Base-by-base conservation (phyloP, 2,888 invertebrate genomes). In the Rhopalosiphum nymphaeae region DNA sequence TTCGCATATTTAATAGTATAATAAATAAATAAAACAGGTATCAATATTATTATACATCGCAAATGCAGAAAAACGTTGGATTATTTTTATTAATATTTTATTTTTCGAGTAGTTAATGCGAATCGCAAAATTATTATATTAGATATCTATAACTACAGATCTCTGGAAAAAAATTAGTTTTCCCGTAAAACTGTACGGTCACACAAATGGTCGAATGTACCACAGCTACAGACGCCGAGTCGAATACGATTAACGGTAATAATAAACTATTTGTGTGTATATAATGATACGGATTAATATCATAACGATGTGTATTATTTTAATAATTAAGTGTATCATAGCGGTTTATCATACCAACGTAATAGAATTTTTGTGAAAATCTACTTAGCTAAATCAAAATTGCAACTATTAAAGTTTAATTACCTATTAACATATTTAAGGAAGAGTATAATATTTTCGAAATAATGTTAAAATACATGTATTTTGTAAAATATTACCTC, bases 261-360 rank as follows among this genome's bases (percentile, higher is more conserved):
- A 67, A 67, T n/a, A 67, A 67, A 67, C 0, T 36, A 36, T 78
- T 36, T 78, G 78, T 25, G 78, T 78, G 36, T 78, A 78, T 78
- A 78, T 26, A 26, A 57, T 78, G 78, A 78, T 78, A 78, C 78
- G 78, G 78, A 78, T 78, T 78, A 78, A 78, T 36, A 36, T 36
- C 36, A 36, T 78, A 78, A 78, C 2, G 36, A 78, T 78, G 21
- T 78, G 36, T 78, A 78, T 36, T 78, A 78, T 78, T 78, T 78
- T 36, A 78, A 78, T 36, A 78, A 78, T 78, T 78, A 78, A 78
- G 78, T 78, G 78, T 78, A 78, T 78, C 78, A 21, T 78, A 78
- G 78, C 78, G 78, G 78, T 78, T 36, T 36, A 78, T 78, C 21
- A 21, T 67, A 67, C 16, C 13, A 67, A 61, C n/a, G 36, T 78